Conservation (phyloP, 2,888 invertebrate species). For the Nasonovia ribisnigri region DNA sequence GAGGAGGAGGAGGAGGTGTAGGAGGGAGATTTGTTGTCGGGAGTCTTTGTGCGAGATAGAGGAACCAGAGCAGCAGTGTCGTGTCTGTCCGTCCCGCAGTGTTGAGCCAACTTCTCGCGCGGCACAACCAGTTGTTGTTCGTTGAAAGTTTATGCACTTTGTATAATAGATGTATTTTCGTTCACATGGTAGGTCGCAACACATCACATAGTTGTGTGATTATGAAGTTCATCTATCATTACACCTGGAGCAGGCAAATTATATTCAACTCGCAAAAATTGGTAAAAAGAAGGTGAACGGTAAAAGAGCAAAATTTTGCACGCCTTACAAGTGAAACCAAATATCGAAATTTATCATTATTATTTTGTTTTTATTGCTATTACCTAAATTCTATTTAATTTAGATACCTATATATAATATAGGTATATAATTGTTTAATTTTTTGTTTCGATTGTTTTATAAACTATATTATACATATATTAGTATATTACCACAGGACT, state of each 20-base stretch:
- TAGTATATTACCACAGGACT: background rate
- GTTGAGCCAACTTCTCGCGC: slow-evolving; percentile 44
- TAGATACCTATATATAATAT: slow-evolving; percentile 1
- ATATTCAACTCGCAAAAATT: slow-evolving; percentile 93
- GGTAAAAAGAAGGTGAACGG: slow-evolving; percentile 89
- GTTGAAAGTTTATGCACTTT: slow-evolving; percentile 45
- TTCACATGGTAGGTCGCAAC: slow-evolving; percentile 65
- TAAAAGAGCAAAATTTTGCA: slow-evolving; percentile 28
- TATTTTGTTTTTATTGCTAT: slow-evolving; percentile 19
- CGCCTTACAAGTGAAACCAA: slow-evolving; percentile 32
- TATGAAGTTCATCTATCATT: slow-evolving; percentile 75
- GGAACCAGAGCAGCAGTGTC: slow-evolving; percentile 27
- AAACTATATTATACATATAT: background rate
- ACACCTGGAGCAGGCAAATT: slow-evolving; percentile 93
- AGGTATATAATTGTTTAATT: background rate
- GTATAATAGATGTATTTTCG: slow-evolving; percentile 66
- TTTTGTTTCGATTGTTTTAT: slow-evolving; percentile 20
- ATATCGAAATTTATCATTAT: slow-evolving; percentile 35
- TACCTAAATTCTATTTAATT: slow-evolving; percentile 1
- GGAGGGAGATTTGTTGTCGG: slow-evolving; percentile 19
- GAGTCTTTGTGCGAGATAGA: slow-evolving; percentile 39
- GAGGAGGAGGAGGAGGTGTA: background rate
- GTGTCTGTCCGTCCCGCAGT: slow-evolving; percentile 36
- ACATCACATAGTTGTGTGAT: slow-evolving; percentile 64
- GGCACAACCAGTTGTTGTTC: slow-evolving; percentile 55